Percentiles rank a stretch among this genome's conserved stretches.
Evolutionary conservation across 1,140 invertebrate species (phyloP).

Genomic region (Ylistrum balloti): DNA sequence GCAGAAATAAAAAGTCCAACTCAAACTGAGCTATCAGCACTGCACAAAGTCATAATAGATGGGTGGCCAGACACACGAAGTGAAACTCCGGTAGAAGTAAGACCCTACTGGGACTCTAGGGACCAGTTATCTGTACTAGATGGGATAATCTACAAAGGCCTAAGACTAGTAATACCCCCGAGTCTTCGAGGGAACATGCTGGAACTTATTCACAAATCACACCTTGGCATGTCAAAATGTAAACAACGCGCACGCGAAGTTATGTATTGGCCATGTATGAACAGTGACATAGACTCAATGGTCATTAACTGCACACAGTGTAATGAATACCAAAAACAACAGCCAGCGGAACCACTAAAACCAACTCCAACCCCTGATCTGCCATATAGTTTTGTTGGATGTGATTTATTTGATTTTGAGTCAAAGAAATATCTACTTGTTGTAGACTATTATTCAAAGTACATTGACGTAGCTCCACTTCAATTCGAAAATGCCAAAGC

Average conservation of each 20-base stretch:
- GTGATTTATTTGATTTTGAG: constrained; percentile 61
- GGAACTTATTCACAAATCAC: constrained; percentile 47
- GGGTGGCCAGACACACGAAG: no score
- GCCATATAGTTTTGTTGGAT: constrained; percentile 47
- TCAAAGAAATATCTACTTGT: constrained; percentile 59
- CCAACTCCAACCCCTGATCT: neutral
- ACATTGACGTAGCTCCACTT: no score
- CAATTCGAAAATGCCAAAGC: no score
- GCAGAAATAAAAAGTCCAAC: no score
- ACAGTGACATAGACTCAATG: constrained; percentile 81
- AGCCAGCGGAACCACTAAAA: constrained; percentile 50
- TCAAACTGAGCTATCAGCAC: no score
- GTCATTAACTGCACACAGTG: constrained; percentile 81
- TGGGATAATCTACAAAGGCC: constrained; percentile 24
- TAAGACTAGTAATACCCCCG: constrained; percentile 48
- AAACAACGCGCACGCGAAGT: constrained; percentile 77
- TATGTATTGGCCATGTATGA: constrained; percentile 83
- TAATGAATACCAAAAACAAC: constrained; percentile 51
- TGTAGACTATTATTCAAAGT: constrained; percentile 63
- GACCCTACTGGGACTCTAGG: neutral
- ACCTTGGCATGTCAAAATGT: constrained; percentile 55
- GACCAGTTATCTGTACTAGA: neutral
- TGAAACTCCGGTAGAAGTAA: no score
- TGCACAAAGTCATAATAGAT: no score
- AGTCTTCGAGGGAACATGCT: constrained; percentile 49